Percentiles rank a stretch among this genome's conserved stretches.
phyloP scores from a whole-genome alignment of 2,797 vertebrate species.

The Micropoecilia bifurca region DNA sequence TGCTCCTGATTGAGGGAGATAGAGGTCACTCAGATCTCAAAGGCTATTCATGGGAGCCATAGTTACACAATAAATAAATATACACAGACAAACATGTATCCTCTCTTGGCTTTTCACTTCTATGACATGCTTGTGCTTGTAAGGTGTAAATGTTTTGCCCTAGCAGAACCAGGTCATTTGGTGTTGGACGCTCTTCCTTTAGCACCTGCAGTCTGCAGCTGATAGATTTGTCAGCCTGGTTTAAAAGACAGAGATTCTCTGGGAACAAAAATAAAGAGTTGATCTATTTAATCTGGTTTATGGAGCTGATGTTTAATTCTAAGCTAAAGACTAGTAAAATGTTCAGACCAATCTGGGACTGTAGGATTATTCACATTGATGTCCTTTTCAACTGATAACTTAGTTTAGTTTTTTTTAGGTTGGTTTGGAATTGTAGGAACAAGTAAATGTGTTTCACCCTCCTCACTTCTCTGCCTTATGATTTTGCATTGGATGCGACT shows the following conservation, averaged over 20 bases:
- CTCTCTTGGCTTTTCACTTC: neutral
- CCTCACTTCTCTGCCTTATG: neutral
- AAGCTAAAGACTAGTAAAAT: neutral
- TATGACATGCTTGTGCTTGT: neutral
- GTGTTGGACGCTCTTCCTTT: neutral
- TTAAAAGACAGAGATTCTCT: neutral
- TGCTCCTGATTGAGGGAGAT: slow-evolving; percentile 47
- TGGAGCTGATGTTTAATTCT: neutral
- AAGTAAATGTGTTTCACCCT: neutral
- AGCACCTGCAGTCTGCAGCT: neutral
- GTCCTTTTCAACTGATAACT: neutral
- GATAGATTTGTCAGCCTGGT: neutral
- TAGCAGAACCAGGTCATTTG: neutral
- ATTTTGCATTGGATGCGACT: neutral
- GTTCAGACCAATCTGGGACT: neutral
- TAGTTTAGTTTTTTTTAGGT: neutral
- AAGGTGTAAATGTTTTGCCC: neutral
- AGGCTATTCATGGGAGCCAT: slow-evolving; percentile 10
- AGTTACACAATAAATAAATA: neutral
- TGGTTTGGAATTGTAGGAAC: neutral
- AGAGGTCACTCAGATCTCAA: slow-evolving; percentile 44
- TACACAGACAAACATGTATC: neutral
- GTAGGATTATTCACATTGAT: neutral
- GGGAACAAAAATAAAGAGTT: neutral
- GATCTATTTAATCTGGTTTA: neutral